phyloP scores from a whole-genome alignment of 2,797 vertebrate genomes.

The Tangara arthus region DNA sequence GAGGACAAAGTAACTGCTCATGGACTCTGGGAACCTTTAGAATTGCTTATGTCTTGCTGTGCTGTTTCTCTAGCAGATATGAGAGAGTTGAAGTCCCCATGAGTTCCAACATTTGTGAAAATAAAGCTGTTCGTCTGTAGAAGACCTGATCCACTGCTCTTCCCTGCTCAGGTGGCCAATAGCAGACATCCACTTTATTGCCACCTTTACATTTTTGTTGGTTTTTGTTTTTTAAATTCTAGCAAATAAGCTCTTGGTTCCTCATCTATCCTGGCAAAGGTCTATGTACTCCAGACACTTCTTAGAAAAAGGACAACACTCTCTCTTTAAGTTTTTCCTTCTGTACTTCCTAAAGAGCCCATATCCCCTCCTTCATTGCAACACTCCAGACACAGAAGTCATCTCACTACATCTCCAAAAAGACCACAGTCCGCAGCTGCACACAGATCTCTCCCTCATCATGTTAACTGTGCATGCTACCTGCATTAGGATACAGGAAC shows the following conservation, averaged over 20 bases:
- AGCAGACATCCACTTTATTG: not conserved
- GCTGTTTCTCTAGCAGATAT: not conserved
- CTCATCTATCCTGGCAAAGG: not conserved
- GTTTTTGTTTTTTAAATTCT: not conserved
- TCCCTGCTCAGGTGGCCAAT: not conserved
- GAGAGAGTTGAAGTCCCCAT: not conserved
- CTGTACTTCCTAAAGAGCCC: not conserved
- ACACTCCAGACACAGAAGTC: too few relatives aligned
- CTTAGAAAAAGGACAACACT: not conserved
- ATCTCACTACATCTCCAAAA: not conserved
- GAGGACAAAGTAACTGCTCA: not conserved
- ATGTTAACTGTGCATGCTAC: not conserved
- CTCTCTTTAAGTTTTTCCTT: not conserved
- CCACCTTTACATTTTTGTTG: not conserved
- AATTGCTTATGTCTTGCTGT: not conserved
- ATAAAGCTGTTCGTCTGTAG: not conserved
- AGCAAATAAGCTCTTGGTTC: not conserved
- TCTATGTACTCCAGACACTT: not conserved
- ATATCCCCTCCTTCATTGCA: not conserved
- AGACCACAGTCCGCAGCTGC: not conserved
- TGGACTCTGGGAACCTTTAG: not conserved
- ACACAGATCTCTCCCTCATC: not conserved
- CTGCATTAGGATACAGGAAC: not conserved
- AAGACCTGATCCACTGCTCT: not conserved
- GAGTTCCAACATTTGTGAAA: not conserved